phyloP scores from a whole-genome alignment of 2,797 vertebrate species.

The Rhinogobio ventralis region DNA sequence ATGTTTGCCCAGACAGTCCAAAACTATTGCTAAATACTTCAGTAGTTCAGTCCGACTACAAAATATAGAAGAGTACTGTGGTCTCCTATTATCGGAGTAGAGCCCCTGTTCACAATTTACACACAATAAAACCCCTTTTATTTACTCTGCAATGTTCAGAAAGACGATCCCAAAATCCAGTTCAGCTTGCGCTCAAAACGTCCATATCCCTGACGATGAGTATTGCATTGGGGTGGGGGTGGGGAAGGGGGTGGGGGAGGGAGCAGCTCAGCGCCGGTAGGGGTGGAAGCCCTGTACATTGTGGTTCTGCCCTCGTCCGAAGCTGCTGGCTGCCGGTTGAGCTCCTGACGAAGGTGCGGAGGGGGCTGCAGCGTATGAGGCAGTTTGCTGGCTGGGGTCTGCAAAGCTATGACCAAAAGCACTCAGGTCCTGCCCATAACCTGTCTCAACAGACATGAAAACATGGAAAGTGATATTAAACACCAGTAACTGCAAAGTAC shows the following conservation, averaged over 20 bases:
- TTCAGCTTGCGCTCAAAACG: slow-evolving; percentile 75
- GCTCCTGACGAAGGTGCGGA: slow-evolving; percentile 87
- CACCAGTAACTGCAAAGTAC: slow-evolving; percentile 59
- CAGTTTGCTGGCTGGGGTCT: slow-evolving; percentile 92
- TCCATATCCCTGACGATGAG: slow-evolving; percentile 83
- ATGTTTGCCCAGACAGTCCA: slow-evolving; percentile 91
- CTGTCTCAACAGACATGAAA: slow-evolving; percentile 72
- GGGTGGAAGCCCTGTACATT: slow-evolving; percentile 99
- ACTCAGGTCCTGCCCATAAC: slow-evolving; percentile 97
- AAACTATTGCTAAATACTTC: slow-evolving; percentile 86
- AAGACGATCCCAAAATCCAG: slow-evolving; percentile 72
- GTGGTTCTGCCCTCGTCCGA: slow-evolving; percentile 97
- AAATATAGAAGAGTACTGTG: slow-evolving; percentile 84
- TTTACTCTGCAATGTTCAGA: slow-evolving; percentile 55
- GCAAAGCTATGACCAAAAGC: slow-evolving; percentile 95
- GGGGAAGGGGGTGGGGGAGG: slow-evolving; percentile 44
- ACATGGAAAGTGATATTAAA: slow-evolving; percentile 34
- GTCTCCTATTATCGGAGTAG: slow-evolving; percentile 63
- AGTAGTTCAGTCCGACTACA: slow-evolving; percentile 89
- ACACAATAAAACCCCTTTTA: slow-evolving; percentile 52
- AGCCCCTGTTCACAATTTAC: slow-evolving; percentile 58
- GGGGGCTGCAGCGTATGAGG: slow-evolving; percentile 86
- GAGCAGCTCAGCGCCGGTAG: slow-evolving; percentile 89
- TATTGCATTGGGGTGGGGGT: slow-evolving; percentile 63
- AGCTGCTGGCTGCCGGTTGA: slow-evolving; percentile 86